These are phyloP conservation scores for Danionella cerebrum DNA, from an alignment of 2,113 vertebrate genomes.

Conservation along the genomic window DNA sequence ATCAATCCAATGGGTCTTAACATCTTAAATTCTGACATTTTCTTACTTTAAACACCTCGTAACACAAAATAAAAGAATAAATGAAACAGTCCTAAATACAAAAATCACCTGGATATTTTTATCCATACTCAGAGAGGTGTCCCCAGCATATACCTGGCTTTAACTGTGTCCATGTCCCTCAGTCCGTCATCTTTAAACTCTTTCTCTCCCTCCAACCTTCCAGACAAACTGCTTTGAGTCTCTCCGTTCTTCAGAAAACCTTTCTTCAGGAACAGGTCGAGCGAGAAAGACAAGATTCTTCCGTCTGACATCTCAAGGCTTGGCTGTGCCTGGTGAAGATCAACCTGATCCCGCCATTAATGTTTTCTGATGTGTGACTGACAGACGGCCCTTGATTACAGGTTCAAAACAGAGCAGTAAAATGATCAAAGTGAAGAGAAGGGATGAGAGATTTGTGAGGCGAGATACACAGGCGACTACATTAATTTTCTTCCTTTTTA, in stretches of 20 bases:
- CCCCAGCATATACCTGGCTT: constrained; percentile 48
- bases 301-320: neutral
- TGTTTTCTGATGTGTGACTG: neutral
- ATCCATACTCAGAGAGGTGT: neutral
- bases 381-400: neutral
- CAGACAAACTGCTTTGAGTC: neutral
- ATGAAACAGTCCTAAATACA: neutral
- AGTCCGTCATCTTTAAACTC: constrained; percentile 52
- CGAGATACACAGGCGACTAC: too few species aligned
- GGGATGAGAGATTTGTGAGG: neutral
- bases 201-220: constrained; percentile 39
- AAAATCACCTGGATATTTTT: neutral
- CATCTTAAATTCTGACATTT: too few species aligned
- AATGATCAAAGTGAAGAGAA: too few species aligned
- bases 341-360: neutral
- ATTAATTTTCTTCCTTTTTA: too few species aligned
- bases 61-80: too few species aligned
- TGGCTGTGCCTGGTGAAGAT: neutral
- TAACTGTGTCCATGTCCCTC: constrained; percentile 54
- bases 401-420: neutral
- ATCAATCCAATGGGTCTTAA: too few species aligned
- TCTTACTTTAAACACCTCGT: too few species aligned
- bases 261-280: constrained; percentile 48
- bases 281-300: constrained; percentile 62
- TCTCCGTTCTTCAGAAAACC: constrained; percentile 44